A percentile compares a stretch with the other conserved stretches of the same genome.
Evolutionary conservation across 1,140 invertebrate species (phyloP).

Genomic region (Pseudomyrmex pallidus): DNA sequence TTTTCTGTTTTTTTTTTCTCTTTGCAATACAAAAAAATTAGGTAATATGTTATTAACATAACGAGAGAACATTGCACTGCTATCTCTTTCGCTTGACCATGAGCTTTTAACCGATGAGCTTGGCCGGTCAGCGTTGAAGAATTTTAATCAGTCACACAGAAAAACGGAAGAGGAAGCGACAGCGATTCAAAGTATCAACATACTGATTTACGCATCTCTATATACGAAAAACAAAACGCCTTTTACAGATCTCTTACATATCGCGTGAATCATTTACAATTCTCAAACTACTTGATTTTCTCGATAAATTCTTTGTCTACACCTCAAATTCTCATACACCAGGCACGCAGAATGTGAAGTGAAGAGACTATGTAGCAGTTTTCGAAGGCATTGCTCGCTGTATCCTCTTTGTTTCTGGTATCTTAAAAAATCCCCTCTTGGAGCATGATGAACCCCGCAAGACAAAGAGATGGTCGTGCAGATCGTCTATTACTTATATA

Average conservation of each 20-base stretch:
- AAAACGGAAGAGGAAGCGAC: slow-evolving; percentile 67
- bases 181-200: slow-evolving; percentile 17
- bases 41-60: slow-evolving; percentile 70
- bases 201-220: slow-evolving; percentile 28
- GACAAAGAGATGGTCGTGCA: slow-evolving; percentile 75
- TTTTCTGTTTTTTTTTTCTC: slow-evolving; percentile 51
- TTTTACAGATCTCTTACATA: slow-evolving; percentile 35
- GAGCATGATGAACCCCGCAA: slow-evolving; percentile 71
- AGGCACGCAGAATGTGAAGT: slow-evolving; percentile 55
- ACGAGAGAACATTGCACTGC: slow-evolving; percentile 69
- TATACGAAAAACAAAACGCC: slow-evolving; percentile 36
- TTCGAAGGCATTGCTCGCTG: slow-evolving; percentile 72
- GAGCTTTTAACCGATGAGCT: neutral
- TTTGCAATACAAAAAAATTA: slow-evolving; percentile 75
- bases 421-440: slow-evolving; percentile 75
- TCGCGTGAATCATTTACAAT: slow-evolving; percentile 19
- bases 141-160: slow-evolving; percentile 68
- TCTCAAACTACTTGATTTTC: slow-evolving; percentile 43
- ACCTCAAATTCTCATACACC: slow-evolving; percentile 56
- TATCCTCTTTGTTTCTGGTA: slow-evolving; percentile 76
- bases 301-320: slow-evolving; percentile 55
- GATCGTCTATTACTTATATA: slow-evolving; percentile 70
- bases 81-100: slow-evolving; percentile 68
- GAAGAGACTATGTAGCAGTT: slow-evolving; percentile 60
- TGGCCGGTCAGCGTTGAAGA: slow-evolving; percentile 58